Evolutionary conservation across 2,113 vertebrate species (phyloP).

Genomic region (Cryptomyrus ogoouensis): DNA sequence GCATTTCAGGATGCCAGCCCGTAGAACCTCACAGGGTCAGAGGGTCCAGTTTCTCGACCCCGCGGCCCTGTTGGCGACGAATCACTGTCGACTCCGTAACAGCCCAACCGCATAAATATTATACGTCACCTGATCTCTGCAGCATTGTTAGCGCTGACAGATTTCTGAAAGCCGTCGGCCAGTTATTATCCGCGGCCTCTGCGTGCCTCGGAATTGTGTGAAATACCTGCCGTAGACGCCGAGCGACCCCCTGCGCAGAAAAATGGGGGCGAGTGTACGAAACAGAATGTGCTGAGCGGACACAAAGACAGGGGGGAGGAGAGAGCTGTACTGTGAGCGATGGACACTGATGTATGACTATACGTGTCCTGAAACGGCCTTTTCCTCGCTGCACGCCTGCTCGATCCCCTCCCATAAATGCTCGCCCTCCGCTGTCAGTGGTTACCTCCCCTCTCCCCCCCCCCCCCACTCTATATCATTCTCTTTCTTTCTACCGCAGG

Average conservation of each 20-base stretch:
- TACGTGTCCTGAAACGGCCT: slow-evolving; percentile 44
- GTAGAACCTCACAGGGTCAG: background rate
- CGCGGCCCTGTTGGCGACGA: background rate
- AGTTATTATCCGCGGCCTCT: background rate
- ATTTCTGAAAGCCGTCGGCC: background rate
- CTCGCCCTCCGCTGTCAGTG: background rate
- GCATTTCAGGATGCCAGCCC: background rate
- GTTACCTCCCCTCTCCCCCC: background rate
- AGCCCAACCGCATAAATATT: background rate
- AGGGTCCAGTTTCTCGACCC: background rate
- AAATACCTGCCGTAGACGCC: background rate
- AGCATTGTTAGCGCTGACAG: background rate
- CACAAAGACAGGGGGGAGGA: background rate
- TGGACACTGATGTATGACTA: slow-evolving; percentile 22
- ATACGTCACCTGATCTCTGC: background rate
- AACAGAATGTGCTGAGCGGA: background rate
- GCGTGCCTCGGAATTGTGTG: background rate
- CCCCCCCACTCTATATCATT: slow-evolving; percentile 22
- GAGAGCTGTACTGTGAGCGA: background rate
- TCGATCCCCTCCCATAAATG: background rate
- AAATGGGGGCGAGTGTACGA: background rate
- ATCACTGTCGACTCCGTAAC: background rate
- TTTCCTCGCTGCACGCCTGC: slow-evolving; percentile 17
- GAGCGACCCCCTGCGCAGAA: background rate
- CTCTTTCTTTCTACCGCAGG: slow-evolving; percentile 24